Evolutionary conservation across 2,797 vertebrate genomes (phyloP).

Genomic region (Aldrovandia affinis): DNA sequence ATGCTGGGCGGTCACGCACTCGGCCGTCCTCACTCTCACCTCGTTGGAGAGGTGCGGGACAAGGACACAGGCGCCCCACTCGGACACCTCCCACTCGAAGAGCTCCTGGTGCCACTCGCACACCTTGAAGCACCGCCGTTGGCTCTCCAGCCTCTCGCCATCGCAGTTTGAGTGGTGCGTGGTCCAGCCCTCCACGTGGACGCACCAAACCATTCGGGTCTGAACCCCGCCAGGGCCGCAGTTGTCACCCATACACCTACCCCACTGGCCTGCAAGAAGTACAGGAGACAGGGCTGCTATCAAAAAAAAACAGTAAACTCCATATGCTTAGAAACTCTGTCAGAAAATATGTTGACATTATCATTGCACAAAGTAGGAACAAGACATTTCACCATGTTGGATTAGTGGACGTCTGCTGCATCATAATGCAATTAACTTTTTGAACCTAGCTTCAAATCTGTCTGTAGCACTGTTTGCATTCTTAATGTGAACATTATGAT

Average conservation of each 20-base stretch:
- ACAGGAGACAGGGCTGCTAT: background rate
- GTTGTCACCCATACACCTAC: slow-evolving; percentile 85
- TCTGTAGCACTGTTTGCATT: background rate
- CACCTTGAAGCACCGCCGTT: slow-evolving; percentile 89
- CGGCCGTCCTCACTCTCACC: slow-evolving; percentile 57
- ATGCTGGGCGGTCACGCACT: slow-evolving; percentile 89
- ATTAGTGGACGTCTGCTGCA: background rate
- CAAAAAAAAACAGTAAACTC: background rate
- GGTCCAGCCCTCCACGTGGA: slow-evolving; percentile 91
- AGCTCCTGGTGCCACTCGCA: slow-evolving; percentile 94
- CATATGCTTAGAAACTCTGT: background rate
- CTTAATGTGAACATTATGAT: background rate
- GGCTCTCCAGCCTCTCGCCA: slow-evolving; percentile 79
- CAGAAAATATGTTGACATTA: background rate
- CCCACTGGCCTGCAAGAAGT: slow-evolving; percentile 86
- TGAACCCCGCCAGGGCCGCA: slow-evolving; percentile 87
- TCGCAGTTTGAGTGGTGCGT: slow-evolving; percentile 86
- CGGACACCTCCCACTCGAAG: slow-evolving; percentile 89
- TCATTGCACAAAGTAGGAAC: background rate
- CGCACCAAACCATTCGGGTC: slow-evolving; percentile 88
- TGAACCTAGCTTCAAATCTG: background rate
- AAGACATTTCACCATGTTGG: background rate
- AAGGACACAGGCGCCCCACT: slow-evolving; percentile 84
- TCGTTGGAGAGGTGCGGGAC: slow-evolving; percentile 67
- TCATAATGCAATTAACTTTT: background rate